Evolutionary conservation across 2,888 invertebrate genomes (phyloP).

Genomic region (Antitype chi): DNA sequence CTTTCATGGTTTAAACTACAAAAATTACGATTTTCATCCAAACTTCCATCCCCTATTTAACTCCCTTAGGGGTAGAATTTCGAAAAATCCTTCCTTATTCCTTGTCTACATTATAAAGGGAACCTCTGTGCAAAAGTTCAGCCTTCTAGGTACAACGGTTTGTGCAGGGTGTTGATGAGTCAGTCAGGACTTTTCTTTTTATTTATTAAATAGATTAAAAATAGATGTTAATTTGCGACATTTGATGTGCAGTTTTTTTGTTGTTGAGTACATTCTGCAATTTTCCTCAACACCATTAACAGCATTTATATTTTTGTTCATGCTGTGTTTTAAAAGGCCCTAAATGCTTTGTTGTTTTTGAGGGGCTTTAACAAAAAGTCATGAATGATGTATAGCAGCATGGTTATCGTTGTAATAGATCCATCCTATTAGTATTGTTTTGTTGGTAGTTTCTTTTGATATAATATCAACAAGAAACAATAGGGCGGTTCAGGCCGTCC

Average conservation of each 20-base stretch:
- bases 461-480: conserved; percentile 76
- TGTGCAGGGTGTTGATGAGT: no score
- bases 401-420: conserved; percentile 78
- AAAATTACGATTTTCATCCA: no score
- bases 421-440: conserved; percentile 79
- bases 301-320: conserved; percentile 46
- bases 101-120: no score
- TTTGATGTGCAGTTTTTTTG: conserved; percentile 47
- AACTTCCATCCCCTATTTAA: no score
- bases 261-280: conserved; percentile 45
- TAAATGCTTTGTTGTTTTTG: conserved; percentile 47
- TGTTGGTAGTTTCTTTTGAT: conserved; percentile 76
- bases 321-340: conserved; percentile 34
- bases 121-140: no score
- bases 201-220: no score
- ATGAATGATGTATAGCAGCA: conserved; percentile 75
- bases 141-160: no score
- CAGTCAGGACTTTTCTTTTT: no score
- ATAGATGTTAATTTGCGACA: conserved; percentile 58
- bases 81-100: no score
- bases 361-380: conserved; percentile 58
- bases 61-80: no score
- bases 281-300: conserved; percentile 57
- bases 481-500: conserved; percentile 69
- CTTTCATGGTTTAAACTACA: no score